These are phyloP conservation scores for Scaptomyza montana DNA, from an alignment of 1,140 invertebrate species.

Conservation along the genomic window DNA sequence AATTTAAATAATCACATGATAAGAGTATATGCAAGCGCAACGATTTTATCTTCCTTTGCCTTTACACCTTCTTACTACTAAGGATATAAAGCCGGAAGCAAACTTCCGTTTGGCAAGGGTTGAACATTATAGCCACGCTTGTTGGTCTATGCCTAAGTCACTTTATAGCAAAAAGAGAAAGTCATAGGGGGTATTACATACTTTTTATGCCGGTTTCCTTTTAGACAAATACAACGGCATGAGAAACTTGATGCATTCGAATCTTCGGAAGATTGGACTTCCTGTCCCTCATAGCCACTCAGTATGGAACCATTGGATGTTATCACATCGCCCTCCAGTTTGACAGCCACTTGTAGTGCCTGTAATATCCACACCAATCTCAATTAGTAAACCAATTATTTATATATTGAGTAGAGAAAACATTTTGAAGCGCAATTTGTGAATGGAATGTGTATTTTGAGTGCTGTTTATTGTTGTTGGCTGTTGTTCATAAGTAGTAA, in stretches of 20 bases:
- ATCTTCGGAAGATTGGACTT: conserved; percentile 86
- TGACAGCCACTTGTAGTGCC: conserved; percentile 93
- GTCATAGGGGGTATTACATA: conserved; percentile 55
- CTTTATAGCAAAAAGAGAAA: conserved; percentile 3
- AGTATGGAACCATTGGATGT: conserved; percentile 93
- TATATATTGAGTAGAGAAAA: conserved; percentile 26
- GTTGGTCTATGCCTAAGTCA: conserved; percentile 42
- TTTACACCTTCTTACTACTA: not conserved
- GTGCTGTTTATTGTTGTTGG: conserved; percentile 15
- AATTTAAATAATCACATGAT: too few species aligned
- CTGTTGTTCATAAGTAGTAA: not conserved
- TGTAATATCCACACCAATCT: conserved; percentile 80
- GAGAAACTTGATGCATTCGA: conserved; percentile 89
- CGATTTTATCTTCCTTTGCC: not conserved
- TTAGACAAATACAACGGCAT: conserved; percentile 91
- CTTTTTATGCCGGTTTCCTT: conserved; percentile 86
- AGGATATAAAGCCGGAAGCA: conserved; percentile 7
- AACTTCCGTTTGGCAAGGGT: not conserved
- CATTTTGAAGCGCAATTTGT: conserved; percentile 26
- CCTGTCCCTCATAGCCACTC: conserved; percentile 87
- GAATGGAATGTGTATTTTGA: conserved; percentile 27
- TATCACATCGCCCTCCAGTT: conserved; percentile 97
- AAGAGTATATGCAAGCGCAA: too few species aligned
- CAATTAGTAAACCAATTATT: conserved; percentile 27
- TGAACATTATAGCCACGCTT: conserved; percentile 10